Evolutionary conservation across 2,888 invertebrate genomes (phyloP).

Genomic region (Priocnemis perturbator): DNA sequence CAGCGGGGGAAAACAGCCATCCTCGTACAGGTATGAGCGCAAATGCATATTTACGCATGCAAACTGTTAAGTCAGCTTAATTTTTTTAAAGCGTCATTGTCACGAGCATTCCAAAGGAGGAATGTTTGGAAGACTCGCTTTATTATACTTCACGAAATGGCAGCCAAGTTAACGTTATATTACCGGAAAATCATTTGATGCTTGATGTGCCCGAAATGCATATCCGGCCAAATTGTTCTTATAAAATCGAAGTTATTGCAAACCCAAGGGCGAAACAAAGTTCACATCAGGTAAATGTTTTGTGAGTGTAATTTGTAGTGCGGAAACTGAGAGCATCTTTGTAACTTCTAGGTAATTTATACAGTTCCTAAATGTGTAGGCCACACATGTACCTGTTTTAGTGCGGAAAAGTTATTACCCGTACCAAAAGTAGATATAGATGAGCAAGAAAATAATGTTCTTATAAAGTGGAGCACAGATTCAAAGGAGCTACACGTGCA

Average conservation of each 20-base stretch:
- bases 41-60: neutral
- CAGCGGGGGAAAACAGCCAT: conserved; percentile 42
- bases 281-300: conserved; percentile 29
- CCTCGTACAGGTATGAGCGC: conserved; percentile 64
- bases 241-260: conserved; percentile 63
- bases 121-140: conserved; percentile 60
- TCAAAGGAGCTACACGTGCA: conserved; percentile 37
- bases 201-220: conserved; percentile 59
- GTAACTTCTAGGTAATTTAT: conserved; percentile 55
- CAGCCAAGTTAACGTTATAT: conserved; percentile 47
- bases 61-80: neutral
- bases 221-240: conserved; percentile 63
- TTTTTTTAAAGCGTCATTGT: conserved; percentile 56
- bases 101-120: conserved; percentile 46
- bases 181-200: conserved; percentile 60
- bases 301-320: neutral
- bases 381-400: conserved; percentile 57
- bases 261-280: conserved; percentile 62
- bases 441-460: conserved; percentile 28
- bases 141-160: conserved; percentile 54
- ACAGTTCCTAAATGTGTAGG: conserved; percentile 66
- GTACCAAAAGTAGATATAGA: conserved; percentile 53
- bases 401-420: conserved; percentile 49
- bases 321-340: neutral
- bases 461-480: conserved; percentile 57